phyloP scores from a whole-genome alignment of 2,113 vertebrate genomes.

The Panthera uncia region DNA sequence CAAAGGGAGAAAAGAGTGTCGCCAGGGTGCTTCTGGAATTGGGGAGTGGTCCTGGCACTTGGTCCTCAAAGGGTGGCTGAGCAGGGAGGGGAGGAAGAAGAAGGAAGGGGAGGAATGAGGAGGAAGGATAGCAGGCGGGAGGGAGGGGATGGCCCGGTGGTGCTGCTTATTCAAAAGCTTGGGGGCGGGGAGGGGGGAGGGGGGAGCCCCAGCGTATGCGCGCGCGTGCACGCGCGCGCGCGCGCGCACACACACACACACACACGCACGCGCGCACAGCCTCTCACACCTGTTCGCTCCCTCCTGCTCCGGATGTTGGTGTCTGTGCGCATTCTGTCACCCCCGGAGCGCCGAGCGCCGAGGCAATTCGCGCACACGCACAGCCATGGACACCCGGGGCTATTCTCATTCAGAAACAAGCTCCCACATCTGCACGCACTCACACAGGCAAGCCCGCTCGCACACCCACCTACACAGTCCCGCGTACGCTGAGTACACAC shows the following conservation, averaged over 20 bases:
- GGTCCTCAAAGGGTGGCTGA: background rate
- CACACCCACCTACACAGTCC: rapidly evolving
- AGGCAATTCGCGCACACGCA: rapidly evolving
- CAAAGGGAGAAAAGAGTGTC: background rate
- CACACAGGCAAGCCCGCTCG: background rate
- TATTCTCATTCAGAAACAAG: background rate
- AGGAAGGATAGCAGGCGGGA: background rate
- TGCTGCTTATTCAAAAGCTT: no score
- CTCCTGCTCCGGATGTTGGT: background rate
- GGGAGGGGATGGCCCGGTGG: rapidly evolving
- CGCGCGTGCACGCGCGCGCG: rapidly evolving
- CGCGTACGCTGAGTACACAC: background rate
- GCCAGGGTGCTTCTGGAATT: background rate
- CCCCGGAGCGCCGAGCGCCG: no score
- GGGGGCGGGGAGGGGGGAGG: rapidly evolving
- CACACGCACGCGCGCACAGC: rapidly evolving
- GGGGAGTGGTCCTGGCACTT: background rate
- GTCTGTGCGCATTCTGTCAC: no score
- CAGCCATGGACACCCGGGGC: background rate
- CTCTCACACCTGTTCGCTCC: background rate
- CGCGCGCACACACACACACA: rapidly evolving
- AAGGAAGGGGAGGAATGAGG: no score
- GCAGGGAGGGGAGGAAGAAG: background rate
- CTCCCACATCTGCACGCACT: background rate
- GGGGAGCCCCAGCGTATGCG: rapidly evolving